Percentiles rank a stretch among this genome's conserved stretches.
Conservation (phyloP, 23 tunicate species). For the Diplosoma virens region DNA sequence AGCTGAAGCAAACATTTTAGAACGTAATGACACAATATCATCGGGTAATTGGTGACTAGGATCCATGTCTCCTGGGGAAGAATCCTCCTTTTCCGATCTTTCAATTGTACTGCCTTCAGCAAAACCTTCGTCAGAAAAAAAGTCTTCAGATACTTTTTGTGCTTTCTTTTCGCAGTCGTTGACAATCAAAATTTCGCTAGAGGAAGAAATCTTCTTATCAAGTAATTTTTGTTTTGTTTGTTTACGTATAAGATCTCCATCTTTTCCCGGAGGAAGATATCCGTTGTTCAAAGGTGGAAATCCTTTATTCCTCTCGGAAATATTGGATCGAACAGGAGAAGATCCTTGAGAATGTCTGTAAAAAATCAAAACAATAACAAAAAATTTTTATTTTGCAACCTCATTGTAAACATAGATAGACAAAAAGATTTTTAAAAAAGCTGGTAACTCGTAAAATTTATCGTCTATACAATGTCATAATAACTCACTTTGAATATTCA, state of each 20-base stretch:
- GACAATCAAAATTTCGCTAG: not conserved
- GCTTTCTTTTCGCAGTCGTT: not conserved
- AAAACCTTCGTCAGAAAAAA: slow-evolving; percentile 66
- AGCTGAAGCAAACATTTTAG: slow-evolving; percentile 1
- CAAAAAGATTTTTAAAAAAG: not conserved
- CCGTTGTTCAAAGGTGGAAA: slow-evolving; percentile 50
- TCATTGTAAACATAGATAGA: not conserved
- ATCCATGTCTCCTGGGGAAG: not conserved
- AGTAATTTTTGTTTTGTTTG: not conserved
- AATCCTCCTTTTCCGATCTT: slow-evolving; percentile 40
- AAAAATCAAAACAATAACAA: not conserved
- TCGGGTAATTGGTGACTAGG: slow-evolving; percentile 1
- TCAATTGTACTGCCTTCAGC: slow-evolving; percentile 77
- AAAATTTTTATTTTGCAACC: not conserved
- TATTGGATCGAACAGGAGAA: too few species aligned
- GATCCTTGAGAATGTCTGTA: slow-evolving; percentile 1
- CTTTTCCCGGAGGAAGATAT: slow-evolving; percentile 35
- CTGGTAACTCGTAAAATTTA: not conserved
- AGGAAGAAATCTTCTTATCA: not conserved
- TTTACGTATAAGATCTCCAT: slow-evolving; percentile 3
- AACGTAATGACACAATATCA: not conserved
- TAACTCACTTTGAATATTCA: not conserved
- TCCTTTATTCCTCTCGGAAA: slow-evolving; percentile 19
- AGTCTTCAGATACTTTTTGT: slow-evolving; percentile 32
- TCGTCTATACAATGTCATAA: not conserved